Conservation (phyloP, 1,140 invertebrate species). For the Papilio aristodemus region DNA sequence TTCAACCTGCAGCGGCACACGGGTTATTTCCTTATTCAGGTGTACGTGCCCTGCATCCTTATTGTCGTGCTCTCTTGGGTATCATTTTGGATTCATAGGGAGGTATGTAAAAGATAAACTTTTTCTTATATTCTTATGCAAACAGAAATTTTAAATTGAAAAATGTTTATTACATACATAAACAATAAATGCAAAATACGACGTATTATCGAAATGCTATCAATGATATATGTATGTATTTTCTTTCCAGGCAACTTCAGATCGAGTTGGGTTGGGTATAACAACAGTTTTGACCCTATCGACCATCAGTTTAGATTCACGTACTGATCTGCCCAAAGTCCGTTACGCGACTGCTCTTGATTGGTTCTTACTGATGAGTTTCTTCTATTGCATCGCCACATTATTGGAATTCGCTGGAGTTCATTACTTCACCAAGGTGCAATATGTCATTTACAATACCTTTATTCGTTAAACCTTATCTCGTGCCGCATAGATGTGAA, state of each 20-base stretch:
- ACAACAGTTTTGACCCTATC: constrained; percentile 95
- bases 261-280: constrained; percentile 87
- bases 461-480: no score
- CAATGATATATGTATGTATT: background rate
- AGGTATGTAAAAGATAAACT: constrained; percentile 81
- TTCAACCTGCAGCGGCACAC: constrained; percentile 95
- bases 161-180: no score
- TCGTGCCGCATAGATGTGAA: no score
- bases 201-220: background rate
- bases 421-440: constrained; percentile 95
- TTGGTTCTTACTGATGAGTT: constrained; percentile 96
- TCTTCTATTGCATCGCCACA: constrained; percentile 96
- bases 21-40: constrained; percentile 96
- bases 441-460: background rate
- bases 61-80: constrained; percentile 98
- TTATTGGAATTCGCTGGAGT: constrained; percentile 96
- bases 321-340: constrained; percentile 95
- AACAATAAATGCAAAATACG: background rate
- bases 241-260: constrained; percentile 74
- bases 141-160: background rate
- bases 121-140: background rate
- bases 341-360: constrained; percentile 95
- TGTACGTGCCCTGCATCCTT: constrained; percentile 96
- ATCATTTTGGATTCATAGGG: constrained; percentile 97
- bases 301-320: constrained; percentile 94